Conservation (phyloP, 2,888 invertebrate species). For the Heliconius ismenius region DNA sequence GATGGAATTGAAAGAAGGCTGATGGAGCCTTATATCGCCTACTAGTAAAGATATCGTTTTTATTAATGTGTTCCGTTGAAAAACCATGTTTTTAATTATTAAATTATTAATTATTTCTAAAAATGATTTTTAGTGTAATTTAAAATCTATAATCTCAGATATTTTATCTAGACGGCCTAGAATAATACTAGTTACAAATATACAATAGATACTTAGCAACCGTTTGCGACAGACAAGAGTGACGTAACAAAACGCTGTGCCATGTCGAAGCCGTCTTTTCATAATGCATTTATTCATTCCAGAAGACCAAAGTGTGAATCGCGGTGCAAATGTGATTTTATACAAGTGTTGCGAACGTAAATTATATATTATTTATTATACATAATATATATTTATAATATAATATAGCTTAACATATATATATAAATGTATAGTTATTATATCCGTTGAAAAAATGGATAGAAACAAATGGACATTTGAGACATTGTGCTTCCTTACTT, state of each 20-base stretch:
- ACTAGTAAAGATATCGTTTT: no score
- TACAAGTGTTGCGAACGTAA: slow-evolving; percentile 68
- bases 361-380: slow-evolving; percentile 57
- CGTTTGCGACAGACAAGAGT: slow-evolving; percentile 1
- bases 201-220: not conserved
- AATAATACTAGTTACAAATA: not conserved
- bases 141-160: not conserved
- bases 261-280: slow-evolving; percentile 1
- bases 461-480: slow-evolving; percentile 64
- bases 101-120: not conserved
- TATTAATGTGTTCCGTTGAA: no score
- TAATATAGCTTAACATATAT: not conserved
- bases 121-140: not conserved
- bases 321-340: slow-evolving; percentile 74
- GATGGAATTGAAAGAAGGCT: no score
- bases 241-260: not conserved
- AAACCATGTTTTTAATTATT: no score
- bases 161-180: not conserved
- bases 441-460: slow-evolving; percentile 63
- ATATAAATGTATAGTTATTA: slow-evolving; percentile 49
- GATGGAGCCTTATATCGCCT: no score
- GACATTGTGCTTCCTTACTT: slow-evolving; percentile 70
- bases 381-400: slow-evolving; percentile 44
- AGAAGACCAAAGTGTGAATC: slow-evolving; percentile 61
- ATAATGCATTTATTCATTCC: slow-evolving; percentile 43